Base-by-base conservation (phyloP, 2,113 vertebrate species). In the Petroica traversi region DNA sequence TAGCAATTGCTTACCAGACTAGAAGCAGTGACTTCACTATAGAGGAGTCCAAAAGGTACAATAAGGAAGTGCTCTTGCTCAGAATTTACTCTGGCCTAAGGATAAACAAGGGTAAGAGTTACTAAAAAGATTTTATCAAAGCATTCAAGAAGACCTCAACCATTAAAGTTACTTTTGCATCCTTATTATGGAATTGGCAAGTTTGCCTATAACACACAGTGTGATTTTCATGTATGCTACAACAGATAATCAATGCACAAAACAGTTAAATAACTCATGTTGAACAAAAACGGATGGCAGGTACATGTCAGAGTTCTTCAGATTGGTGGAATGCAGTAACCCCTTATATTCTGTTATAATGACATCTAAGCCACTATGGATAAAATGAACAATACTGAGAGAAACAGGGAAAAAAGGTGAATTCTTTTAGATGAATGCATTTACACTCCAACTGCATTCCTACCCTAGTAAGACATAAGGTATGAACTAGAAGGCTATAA, bases 21-120 rank as follows among this genome's bases (percentile, higher is more conserved):
- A 91, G 99, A 99, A 11, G 99, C 99, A 11, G 99, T 98, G 96
- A 99, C 99, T 97, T 99, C 99, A 92, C 99, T 99, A 97, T 99
- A 99, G 61, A 99, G 99, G 58, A 99, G 99, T 61, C 99, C 99
- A 92, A 99, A 99, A 29, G 99, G 99, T 85, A 99, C 99, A 87
- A 99, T 98, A 34, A 99, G 98, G 96, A 99, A 99, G 59, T 99
- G 99, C 20, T 99, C 99, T 96, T 99, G 98, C 61, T 99, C 99
- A 3, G 98, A 98, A 96, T 98, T 99, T 97, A 99, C 98, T 96
- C 99, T 98, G 94, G 99, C 98, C 99, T 99, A 96, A 22, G 54
- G 52, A 85, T 22, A 92, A 95, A 85, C 8, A 89, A 85, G n/a
- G 93, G 33, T 54, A 76, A 79, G 63, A 72, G 12, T 57, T 78